phyloP scores from a whole-genome alignment of 2,797 vertebrate species.

The Steatocranus sp. region DNA sequence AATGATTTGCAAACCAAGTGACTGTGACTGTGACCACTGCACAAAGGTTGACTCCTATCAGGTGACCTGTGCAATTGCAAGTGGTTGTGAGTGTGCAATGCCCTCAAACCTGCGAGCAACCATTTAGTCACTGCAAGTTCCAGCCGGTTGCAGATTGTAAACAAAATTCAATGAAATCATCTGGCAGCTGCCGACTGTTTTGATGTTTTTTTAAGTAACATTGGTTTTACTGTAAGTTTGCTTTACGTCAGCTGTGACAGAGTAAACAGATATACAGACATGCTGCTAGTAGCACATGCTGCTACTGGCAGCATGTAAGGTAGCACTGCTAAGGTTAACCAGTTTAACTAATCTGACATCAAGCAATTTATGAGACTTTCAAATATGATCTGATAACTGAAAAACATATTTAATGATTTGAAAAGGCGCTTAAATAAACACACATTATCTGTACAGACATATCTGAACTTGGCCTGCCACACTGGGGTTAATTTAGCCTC shows the following conservation, averaged over 20 bases:
- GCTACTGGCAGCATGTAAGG: neutral
- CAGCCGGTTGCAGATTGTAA: neutral
- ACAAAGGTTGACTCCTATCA: neutral
- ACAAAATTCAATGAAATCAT: neutral
- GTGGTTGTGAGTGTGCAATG: neutral
- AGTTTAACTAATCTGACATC: neutral
- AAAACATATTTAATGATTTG: neutral
- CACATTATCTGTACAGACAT: neutral
- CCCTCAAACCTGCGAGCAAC: neutral
- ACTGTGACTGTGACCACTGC: neutral
- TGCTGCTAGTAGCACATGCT: neutral
- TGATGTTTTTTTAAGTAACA: neutral
- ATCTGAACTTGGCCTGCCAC: neutral
- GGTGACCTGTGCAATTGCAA: neutral
- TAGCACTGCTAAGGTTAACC: neutral
- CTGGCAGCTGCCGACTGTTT: neutral
- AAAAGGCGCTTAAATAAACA: neutral
- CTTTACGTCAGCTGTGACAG: neutral
- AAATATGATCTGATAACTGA: neutral
- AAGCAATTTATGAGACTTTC: neutral
- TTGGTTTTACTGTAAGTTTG: neutral
- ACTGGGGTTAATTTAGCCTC: neutral
- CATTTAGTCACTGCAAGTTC: neutral
- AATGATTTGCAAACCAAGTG: neutral
- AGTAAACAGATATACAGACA: neutral